Evolutionary conservation across 2,888 invertebrate genomes (phyloP).

Genomic region (Chironomus riparius): DNA sequence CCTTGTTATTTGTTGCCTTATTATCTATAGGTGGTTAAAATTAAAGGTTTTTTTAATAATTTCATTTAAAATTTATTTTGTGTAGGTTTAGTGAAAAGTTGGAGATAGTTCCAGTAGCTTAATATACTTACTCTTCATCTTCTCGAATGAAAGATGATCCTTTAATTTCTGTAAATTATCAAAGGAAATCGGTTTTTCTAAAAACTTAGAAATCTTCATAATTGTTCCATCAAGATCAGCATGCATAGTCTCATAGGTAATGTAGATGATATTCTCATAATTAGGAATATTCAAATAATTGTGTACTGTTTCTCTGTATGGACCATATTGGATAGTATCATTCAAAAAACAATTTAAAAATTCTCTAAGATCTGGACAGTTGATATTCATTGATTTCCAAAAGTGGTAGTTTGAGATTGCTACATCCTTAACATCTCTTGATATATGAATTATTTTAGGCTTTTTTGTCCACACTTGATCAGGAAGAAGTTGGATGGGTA

Average conservation of each 20-base stretch:
- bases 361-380: neutral
- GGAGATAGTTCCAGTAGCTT: no score
- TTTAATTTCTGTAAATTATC: neutral
- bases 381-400: neutral
- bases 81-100: no score
- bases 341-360: neutral
- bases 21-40: neutral
- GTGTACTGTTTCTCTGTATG: neutral
- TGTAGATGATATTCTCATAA: neutral
- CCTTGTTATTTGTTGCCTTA: neutral
- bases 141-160: neutral
- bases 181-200: neutral
- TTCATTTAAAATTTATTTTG: no score
- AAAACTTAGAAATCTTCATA: neutral
- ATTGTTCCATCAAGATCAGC: neutral
- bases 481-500: neutral
- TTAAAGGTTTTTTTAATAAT: no score
- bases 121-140: neutral
- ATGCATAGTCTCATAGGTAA: neutral
- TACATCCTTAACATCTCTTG: neutral
- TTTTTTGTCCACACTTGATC: neutral
- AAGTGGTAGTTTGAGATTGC: neutral
- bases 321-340: neutral
- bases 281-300: neutral
- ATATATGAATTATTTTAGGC: neutral